Evolutionary conservation across 2,888 invertebrate genomes (phyloP).

Genomic region (Vesta saturnalis): DNA sequence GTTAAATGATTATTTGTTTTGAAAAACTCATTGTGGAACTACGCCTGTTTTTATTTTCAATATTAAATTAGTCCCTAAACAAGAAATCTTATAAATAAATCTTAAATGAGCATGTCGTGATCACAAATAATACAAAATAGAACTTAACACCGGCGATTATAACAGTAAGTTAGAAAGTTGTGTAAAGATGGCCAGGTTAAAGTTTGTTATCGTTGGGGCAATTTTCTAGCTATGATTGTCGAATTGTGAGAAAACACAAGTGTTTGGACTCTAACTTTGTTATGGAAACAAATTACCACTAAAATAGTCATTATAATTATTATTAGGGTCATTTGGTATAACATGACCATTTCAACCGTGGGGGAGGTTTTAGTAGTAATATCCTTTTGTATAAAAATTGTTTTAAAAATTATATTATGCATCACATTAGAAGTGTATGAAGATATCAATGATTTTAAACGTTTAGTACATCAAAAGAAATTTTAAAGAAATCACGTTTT

Average conservation of each 20-base stretch:
- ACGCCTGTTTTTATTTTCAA: too few species aligned
- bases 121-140: constrained; percentile 45
- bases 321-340: constrained; percentile 58
- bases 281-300: constrained; percentile 60
- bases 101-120: constrained; percentile 52
- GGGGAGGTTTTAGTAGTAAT: too few species aligned
- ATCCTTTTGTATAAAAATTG: too few species aligned
- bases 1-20: too few species aligned
- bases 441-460: too few species aligned
- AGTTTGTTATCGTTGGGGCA: constrained; percentile 53
- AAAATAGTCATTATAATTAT: constrained; percentile 59
- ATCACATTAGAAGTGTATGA: too few species aligned
- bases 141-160: constrained; percentile 52
- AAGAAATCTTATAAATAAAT: constrained; percentile 47
- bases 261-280: constrained; percentile 58
- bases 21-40: too few species aligned
- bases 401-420: too few species aligned
- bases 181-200: constrained; percentile 53
- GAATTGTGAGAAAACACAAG: constrained; percentile 56
- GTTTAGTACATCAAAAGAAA: too few species aligned
- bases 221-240: constrained; percentile 52
- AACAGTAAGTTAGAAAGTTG: constrained; percentile 57
- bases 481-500: too few species aligned
- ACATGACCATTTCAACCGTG: constrained; percentile 45
- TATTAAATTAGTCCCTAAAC: too few species aligned